These are phyloP conservation scores for Nephrotoma guestfalica DNA, from an alignment of 2,888 invertebrate genomes.

Conservation along the genomic window DNA sequence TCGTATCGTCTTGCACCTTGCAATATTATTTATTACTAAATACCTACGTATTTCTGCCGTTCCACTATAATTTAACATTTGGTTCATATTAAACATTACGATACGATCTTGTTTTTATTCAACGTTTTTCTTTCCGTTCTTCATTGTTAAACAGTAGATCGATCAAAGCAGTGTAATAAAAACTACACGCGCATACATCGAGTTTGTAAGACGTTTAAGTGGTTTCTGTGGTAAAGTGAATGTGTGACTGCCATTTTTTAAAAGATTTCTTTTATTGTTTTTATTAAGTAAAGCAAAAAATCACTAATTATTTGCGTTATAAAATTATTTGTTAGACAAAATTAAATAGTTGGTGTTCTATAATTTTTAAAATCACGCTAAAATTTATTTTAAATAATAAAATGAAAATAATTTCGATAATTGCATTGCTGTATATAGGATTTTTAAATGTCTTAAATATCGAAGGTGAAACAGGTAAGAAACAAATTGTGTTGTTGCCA, in stretches of 20 bases:
- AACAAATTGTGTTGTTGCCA: not conserved
- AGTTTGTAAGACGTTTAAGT: not conserved
- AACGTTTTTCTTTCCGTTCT: not conserved
- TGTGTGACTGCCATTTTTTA: not conserved
- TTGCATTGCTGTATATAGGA: not conserved
- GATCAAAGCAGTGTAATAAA: not conserved
- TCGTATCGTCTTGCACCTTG: not conserved
- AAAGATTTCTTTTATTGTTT: not conserved
- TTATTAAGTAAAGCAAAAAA: not conserved
- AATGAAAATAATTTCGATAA: not conserved
- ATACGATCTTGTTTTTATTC: not conserved
- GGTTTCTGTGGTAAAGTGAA: not conserved
- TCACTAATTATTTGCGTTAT: not conserved
- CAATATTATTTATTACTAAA: not conserved
- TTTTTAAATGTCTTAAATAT: not conserved
- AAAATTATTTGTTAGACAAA: not conserved
- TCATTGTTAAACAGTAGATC: not conserved
- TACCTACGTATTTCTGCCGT: not conserved
- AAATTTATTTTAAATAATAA: not conserved
- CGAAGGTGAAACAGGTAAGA: not conserved
- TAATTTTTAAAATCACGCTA: not conserved
- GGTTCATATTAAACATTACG: not conserved
- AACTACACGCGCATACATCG: not conserved
- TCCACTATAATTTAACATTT: not conserved
- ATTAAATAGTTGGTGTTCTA: not conserved